Base-by-base conservation (phyloP, 53 echinoderm and acorn worm genomes). In the Hippasteria phrygiana region DNA sequence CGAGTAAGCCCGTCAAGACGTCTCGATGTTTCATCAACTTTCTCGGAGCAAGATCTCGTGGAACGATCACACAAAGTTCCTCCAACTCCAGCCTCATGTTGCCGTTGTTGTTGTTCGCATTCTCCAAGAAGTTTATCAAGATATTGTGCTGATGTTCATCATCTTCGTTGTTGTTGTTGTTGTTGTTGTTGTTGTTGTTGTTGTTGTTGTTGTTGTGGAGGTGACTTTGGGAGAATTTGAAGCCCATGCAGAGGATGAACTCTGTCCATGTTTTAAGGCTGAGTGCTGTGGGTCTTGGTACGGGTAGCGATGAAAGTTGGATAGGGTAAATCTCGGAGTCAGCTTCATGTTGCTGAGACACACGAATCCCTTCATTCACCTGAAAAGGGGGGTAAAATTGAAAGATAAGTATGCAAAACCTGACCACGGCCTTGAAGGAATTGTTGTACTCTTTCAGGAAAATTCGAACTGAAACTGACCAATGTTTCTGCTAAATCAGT, bases 231-330 rank as follows among this genome's bases (percentile, higher is more conserved):
- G 85, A 85, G 85, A 85, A 85, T 71, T 85, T 69, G 71, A 85
- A 85, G 3, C 85, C 90, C 73, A 90, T 54, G 12, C 80, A 80
- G 59, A 90, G 73, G 80, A 90, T 82, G 14, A 90, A 62, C 59
- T 90, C 90, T 14, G 48, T 40, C 90, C 90, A 90, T 22, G 82
- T 90, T 32, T 62, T 90, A 13, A 80, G 73, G 45, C 90, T 90
- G 63, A 90, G 74, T 0, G 81, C 45, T 20, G 55, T 43, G 34
- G 90, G 90, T 74, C 59, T 77, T 2, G 81, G 73, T 12, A 90
- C 82, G 72, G 82, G 24, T 29, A 90, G 73, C 43, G 73, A 43
- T 4, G 39, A 20, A 0, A 90, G 73, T 26, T 62, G 32, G 45
- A 90, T 90, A 2, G 90, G 90, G 63, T 73, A 90, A 48, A 32